These are phyloP conservation scores for Procambarus virginalis DNA, from an alignment of 1,140 invertebrate species.

Conservation along the genomic window DNA sequence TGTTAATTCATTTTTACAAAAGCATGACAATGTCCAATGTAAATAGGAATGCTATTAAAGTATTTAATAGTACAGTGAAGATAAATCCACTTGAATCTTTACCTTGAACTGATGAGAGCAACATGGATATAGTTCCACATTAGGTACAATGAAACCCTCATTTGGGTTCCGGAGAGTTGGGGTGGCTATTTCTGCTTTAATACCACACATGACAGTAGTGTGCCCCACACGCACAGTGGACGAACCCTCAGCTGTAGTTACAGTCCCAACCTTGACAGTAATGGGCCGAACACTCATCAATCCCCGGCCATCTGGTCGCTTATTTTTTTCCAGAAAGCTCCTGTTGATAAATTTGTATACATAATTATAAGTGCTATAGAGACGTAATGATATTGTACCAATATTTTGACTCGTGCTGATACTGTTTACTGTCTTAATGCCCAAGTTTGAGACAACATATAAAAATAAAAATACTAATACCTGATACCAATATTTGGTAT, in stretches of 20 bases:
- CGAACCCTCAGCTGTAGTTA: constrained; percentile 66
- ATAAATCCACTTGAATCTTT: constrained; percentile 1
- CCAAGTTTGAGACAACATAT: no score
- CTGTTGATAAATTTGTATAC: constrained; percentile 19
- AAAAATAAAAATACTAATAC: no score
- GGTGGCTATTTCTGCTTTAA: constrained; percentile 69
- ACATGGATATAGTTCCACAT: constrained; percentile 68
- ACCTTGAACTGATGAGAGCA: constrained; percentile 65
- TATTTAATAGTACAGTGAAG: neutral
- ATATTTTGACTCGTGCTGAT: neutral
- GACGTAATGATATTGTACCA: neutral
- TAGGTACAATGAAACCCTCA: constrained; percentile 65
- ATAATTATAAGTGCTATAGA: neutral
- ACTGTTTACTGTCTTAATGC: neutral
- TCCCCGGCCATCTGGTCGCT: constrained; percentile 63
- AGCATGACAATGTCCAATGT: no score
- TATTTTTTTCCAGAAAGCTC: constrained; percentile 59
- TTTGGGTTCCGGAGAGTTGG: constrained; percentile 59
- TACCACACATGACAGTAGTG: constrained; percentile 73
- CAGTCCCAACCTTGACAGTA: constrained; percentile 58
- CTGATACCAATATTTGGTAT: no score
- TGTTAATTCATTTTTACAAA: no score
- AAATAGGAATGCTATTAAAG: neutral
- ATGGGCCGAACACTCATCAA: constrained; percentile 50
- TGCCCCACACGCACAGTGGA: constrained; percentile 67